phyloP scores from a whole-genome alignment of 1,140 invertebrate species.

The Cydia fagiglandana region DNA sequence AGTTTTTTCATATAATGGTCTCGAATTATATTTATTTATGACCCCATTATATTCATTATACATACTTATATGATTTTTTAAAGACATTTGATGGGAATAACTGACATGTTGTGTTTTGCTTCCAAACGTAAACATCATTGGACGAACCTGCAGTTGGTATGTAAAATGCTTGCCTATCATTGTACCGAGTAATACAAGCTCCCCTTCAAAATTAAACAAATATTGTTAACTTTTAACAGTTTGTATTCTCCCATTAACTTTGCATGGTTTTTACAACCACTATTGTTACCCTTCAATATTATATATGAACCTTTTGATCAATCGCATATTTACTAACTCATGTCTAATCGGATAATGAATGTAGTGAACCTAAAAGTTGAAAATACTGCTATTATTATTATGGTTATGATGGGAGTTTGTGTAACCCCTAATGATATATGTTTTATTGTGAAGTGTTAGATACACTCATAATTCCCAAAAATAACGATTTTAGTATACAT shows the following conservation, averaged over 20 bases:
- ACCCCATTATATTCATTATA: not conserved
- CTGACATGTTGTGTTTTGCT: conserved; percentile 64
- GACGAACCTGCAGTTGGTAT: conserved; percentile 70
- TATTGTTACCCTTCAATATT: conserved; percentile 18
- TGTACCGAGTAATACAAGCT: conserved; percentile 49
- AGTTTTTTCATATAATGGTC: not conserved
- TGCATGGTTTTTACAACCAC: conserved; percentile 37
- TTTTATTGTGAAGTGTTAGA: conserved; percentile 45
- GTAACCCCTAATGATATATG: conserved; percentile 39
- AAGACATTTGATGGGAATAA: conserved; percentile 31
- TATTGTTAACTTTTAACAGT: not conserved
- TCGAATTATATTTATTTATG: not conserved
- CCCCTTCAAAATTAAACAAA: conserved; percentile 33
- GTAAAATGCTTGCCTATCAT: conserved; percentile 59
- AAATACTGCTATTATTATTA: conserved; percentile 6
- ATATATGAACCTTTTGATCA: conserved; percentile 3
- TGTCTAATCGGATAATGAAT: not conserved
- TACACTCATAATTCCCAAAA: not conserved
- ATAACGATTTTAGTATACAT: not conserved
- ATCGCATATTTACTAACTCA: not conserved
- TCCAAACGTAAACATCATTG: conserved; percentile 66
- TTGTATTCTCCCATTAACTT: not conserved
- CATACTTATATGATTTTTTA: conserved; percentile 24
- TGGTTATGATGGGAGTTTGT: conserved; percentile 47
- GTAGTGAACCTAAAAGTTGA: not conserved